Evolutionary conservation across 2,797 vertebrate genomes (phyloP).

Genomic region (Paratrypauchen microcephalus): DNA sequence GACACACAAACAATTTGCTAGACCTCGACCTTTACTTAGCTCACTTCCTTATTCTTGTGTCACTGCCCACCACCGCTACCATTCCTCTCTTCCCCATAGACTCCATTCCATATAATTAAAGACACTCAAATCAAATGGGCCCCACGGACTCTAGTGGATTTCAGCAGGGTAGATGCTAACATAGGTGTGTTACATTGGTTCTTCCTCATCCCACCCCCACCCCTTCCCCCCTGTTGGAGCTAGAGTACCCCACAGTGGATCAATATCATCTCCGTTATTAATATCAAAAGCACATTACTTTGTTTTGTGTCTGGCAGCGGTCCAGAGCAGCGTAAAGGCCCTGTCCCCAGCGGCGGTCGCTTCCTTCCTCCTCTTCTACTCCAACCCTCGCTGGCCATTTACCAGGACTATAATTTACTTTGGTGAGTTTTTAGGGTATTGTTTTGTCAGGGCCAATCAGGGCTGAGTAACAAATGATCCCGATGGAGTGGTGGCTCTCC

Average conservation of each 20-base stretch:
- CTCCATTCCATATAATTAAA: slow-evolving; percentile 98
- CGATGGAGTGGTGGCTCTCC: slow-evolving; percentile 77
- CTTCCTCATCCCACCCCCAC: slow-evolving; percentile 62
- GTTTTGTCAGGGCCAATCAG: slow-evolving; percentile 99
- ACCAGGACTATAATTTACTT: slow-evolving; percentile 98
- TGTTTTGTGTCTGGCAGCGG: slow-evolving; percentile 89
- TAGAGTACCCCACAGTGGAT: slow-evolving; percentile 79
- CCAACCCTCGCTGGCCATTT: slow-evolving; percentile 85
- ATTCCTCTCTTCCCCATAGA: slow-evolving; percentile 76
- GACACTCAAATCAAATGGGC: slow-evolving; percentile 93
- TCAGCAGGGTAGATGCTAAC: slow-evolving; percentile 83
- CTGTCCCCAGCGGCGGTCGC: slow-evolving; percentile 59
- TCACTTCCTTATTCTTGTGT: slow-evolving; percentile 27
- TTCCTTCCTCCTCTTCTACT: slow-evolving; percentile 73
- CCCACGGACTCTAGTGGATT: slow-evolving; percentile 90
- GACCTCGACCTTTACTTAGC: slow-evolving; percentile 32
- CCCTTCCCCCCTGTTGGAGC: slow-evolving; percentile 60
- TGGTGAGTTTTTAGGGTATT: slow-evolving; percentile 99
- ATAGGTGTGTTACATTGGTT: slow-evolving; percentile 81
- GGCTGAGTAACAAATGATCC: slow-evolving; percentile 97
- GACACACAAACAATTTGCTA: slow-evolving; percentile 49
- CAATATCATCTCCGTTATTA: slow-evolving; percentile 99
- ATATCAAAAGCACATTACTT: slow-evolving; percentile 99
- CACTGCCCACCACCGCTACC: slow-evolving; percentile 50
- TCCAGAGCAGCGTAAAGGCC: slow-evolving; percentile 78